These are phyloP conservation scores for Nysson spinosus DNA, from an alignment of 2,888 invertebrate genomes.

Conservation along the genomic window DNA sequence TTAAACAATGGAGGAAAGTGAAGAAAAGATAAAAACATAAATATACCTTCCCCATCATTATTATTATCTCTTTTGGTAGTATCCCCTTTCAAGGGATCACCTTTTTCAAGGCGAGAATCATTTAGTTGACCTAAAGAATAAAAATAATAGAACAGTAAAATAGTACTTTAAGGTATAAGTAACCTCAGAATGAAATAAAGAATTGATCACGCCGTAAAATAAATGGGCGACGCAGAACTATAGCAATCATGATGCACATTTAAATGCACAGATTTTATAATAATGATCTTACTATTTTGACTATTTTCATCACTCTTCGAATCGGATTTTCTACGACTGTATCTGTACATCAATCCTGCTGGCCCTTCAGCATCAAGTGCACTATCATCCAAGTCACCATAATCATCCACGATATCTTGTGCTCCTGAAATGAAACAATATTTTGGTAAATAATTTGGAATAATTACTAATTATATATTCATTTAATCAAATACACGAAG, in stretches of 20 bases:
- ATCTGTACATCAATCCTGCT: slow-evolving; percentile 68
- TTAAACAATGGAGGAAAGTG: slow-evolving; percentile 1
- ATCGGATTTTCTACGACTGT: slow-evolving; percentile 72
- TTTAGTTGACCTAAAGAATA: slow-evolving; percentile 72
- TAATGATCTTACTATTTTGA: slow-evolving; percentile 73
- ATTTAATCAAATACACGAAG: slow-evolving; percentile 8
- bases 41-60: slow-evolving; percentile 73
- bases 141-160: slow-evolving; percentile 51
- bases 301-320: slow-evolving; percentile 71
- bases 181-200: slow-evolving; percentile 8
- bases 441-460: no score
- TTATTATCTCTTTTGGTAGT: slow-evolving; percentile 70
- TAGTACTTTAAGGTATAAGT: slow-evolving; percentile 4
- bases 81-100: slow-evolving; percentile 70
- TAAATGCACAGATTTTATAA: no score
- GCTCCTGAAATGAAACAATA: no score
- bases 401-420: slow-evolving; percentile 68
- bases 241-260: no score
- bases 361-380: slow-evolving; percentile 72
- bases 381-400: slow-evolving; percentile 71
- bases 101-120: slow-evolving; percentile 72
- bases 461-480: slow-evolving; percentile 4
- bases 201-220: slow-evolving; percentile 20
- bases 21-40: slow-evolving; percentile 58
- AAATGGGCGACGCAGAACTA: no score